Evolutionary conservation across 1,140 invertebrate species (phyloP).

Genomic region (Drosophila dunni): DNA sequence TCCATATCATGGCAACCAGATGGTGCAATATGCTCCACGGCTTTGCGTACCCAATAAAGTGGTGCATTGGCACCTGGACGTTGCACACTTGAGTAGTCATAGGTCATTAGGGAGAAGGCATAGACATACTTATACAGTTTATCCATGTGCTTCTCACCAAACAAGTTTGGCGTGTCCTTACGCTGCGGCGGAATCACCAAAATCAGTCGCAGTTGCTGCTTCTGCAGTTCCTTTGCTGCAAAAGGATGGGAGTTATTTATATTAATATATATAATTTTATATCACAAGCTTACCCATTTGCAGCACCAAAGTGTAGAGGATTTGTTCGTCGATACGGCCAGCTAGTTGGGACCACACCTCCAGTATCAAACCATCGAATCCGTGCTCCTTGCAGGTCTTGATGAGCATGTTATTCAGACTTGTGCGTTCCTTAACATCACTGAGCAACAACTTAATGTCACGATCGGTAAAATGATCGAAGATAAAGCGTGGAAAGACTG

Average conservation of each 20-base stretch:
- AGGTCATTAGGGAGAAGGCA: conserved; percentile 97
- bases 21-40: conserved; percentile 90
- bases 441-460: conserved; percentile 89
- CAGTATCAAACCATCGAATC: conserved; percentile 94
- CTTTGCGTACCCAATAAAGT: conserved; percentile 91
- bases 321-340: conserved; percentile 87
- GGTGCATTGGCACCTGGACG: conserved; percentile 95
- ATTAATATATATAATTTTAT: background rate
- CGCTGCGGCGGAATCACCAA: conserved; percentile 93
- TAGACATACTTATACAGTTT: conserved; percentile 90
- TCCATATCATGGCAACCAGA: conserved; percentile 85
- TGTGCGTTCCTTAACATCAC: conserved; percentile 86
- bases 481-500: conserved; percentile 92
- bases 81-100: conserved; percentile 95
- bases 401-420: conserved; percentile 87
- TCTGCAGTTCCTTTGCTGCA: conserved; percentile 70
- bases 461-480: conserved; percentile 93
- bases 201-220: conserved; percentile 87
- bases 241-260: background rate
- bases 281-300: conserved; percentile 85
- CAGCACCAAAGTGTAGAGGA: conserved; percentile 88
- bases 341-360: conserved; percentile 95
- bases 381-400: conserved; percentile 87
- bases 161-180: conserved; percentile 89
- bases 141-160: conserved; percentile 91